These are phyloP conservation scores for Aphaenogaster ashmeadi DNA, from an alignment of 1,140 invertebrate genomes.

Conservation along the genomic window DNA sequence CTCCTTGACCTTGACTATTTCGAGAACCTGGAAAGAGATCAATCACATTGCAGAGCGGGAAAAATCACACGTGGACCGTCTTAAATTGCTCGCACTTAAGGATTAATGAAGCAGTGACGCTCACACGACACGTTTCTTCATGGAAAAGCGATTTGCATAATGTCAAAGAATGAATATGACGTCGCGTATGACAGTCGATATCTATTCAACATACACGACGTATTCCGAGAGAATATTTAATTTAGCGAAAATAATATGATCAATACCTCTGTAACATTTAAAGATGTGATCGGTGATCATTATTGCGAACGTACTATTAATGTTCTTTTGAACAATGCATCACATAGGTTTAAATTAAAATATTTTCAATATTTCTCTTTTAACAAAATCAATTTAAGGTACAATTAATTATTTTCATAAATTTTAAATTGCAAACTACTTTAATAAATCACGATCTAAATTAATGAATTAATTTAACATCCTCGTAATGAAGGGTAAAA, in stretches of 20 bases:
- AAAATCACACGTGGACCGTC: conserved; percentile 18
- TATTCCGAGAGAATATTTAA: conserved; percentile 51
- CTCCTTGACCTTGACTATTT: conserved; percentile 66
- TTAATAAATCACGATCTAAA: not conserved
- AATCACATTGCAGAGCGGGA: not conserved
- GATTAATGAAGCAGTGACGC: conserved; percentile 36
- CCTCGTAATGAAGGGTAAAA: not conserved
- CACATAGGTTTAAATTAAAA: not conserved
- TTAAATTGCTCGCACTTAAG: conserved; percentile 40
- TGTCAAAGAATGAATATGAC: conserved; percentile 13
- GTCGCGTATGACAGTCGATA: conserved; percentile 21
- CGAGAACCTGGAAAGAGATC: conserved; percentile 66
- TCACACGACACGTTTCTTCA: not conserved
- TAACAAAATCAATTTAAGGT: not conserved
- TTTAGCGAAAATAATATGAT: conserved; percentile 52
- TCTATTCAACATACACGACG: not conserved
- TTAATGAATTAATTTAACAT: not conserved
- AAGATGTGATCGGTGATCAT: conserved; percentile 18
- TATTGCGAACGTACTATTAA: not conserved
- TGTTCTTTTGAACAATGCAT: not conserved
- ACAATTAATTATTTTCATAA: not conserved
- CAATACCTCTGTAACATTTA: conserved; percentile 28
- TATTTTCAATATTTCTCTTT: conserved; percentile 17
- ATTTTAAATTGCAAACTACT: not conserved
- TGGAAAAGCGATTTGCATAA: conserved; percentile 29